Evolutionary conservation across 2,888 invertebrate genomes (phyloP).

Genomic region (Neuroscelio doddi): DNA sequence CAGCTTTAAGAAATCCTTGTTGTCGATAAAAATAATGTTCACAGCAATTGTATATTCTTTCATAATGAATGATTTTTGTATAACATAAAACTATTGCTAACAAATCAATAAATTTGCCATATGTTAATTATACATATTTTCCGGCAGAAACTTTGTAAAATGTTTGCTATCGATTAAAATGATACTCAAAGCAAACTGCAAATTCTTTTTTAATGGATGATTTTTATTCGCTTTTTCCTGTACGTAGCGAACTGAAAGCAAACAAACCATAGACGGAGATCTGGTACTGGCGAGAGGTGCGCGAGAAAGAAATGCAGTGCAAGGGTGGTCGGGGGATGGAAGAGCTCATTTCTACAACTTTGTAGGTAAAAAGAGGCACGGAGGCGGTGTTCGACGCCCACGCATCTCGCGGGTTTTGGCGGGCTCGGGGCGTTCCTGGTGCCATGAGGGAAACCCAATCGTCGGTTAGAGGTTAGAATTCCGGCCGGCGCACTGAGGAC

Average conservation of each 20-base stretch:
- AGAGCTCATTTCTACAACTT: slow-evolving; percentile 10
- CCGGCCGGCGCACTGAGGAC: slow-evolving; percentile 66
- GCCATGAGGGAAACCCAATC: slow-evolving; percentile 66
- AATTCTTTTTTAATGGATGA: no score
- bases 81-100: no score
- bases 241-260: background rate
- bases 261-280: slow-evolving; percentile 27
- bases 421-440: slow-evolving; percentile 68
- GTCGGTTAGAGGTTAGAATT: slow-evolving; percentile 64
- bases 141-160: no score
- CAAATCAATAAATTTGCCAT: no score
- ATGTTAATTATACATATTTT: no score
- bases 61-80: no score
- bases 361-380: slow-evolving; percentile 41
- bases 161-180: no score
- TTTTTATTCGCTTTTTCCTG: background rate
- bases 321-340: slow-evolving; percentile 25
- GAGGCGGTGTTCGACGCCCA: slow-evolving; percentile 70
- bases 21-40: no score
- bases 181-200: no score
- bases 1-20: no score
- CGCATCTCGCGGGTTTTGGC: slow-evolving; percentile 66
- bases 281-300: slow-evolving; percentile 13
- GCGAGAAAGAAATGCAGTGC: slow-evolving; percentile 30
- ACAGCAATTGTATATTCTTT: no score